Evolutionary conservation across 2,888 invertebrate species (phyloP).

Genomic region (Polydesmus complanatus): DNA sequence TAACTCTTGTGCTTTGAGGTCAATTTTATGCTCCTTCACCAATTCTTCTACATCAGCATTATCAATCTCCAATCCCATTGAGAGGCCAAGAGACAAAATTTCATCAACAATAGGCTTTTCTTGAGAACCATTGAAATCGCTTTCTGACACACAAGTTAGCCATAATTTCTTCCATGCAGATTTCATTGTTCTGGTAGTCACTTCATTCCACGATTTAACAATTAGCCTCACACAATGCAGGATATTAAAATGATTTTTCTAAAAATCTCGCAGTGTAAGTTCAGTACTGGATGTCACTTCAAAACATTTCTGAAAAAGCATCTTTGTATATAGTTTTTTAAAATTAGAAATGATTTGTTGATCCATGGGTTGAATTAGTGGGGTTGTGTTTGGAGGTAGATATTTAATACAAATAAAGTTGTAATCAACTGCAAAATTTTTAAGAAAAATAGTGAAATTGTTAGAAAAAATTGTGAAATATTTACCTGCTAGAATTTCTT

Average conservation of each 20-base stretch:
- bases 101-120: no score
- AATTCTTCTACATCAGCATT: no score
- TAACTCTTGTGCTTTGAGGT: no score
- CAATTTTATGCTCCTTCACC: no score
- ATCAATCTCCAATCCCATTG: no score
- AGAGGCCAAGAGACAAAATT: no score
- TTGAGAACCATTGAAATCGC: no score
- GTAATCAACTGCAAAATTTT: no score
- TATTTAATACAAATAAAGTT: background rate
- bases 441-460: no score
- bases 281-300: no score
- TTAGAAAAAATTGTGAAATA: no score
- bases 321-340: conserved; percentile 1
- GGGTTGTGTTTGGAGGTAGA: conserved; percentile 7
- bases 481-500: background rate
- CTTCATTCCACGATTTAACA: background rate
- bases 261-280: background rate
- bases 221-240: background rate
- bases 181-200: background rate
- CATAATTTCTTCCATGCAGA: background rate
- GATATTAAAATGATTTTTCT: conserved; percentile 3
- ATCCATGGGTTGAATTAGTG: conserved; percentile 9
- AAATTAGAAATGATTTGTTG: conserved; percentile 3
- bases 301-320: background rate
- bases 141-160: background rate